Evolutionary conservation across 2,797 vertebrate species (phyloP), one percentile per base, ranked within the genome.

Genomic region (Apogon hyalosoma): DNA sequence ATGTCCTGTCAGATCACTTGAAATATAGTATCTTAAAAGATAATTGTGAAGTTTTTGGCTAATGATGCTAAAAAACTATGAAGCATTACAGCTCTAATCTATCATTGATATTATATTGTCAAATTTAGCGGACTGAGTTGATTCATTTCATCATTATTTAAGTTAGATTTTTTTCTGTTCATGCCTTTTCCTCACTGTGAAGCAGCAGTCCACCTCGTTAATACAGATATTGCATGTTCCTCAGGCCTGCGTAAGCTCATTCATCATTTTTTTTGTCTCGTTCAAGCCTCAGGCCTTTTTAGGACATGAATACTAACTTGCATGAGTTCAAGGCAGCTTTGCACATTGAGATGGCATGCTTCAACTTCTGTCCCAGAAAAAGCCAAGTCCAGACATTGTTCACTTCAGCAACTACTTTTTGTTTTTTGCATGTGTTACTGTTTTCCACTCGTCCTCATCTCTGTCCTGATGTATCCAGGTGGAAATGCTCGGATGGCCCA

Each of bases 401-500:
- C 43, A 39, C 60, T 56, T 31, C 18, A 71, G 41, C 80, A 66
- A 69, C 47, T 70, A 0, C 47, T 33, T 21, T 54, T 38, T 45
- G 66, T 36, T 21, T 0, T 57, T 0, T 51, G 0, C 75, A 14
- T 64, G 16, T 69, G 50, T 63, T 19, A 6, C 42, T 49, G 39
- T 78, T 58, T 57, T 45, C 42, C n/a, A 45, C 50, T 69, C 2
- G 12, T 42, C 63, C 13, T 50, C 56, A 8, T 64, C 59, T 15
- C 39, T 41, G 1, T 59, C 38, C 12, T 42, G 61, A 65, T 31
- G 41, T 36, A 11, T 67, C 7, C 89, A 99, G 98, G 98, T 45
- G 97, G 95, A 0, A 96, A 95, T 6, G 92, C 92, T 52, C 95
- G 81, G 75, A 96, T 99, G 97, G 92, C 94, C 49, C 98, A 99